A percentile compares a stretch with the other conserved stretches of the same genome.
Conservation (phyloP, 2,888 invertebrate species). For the Callimorpha dominula region DNA sequence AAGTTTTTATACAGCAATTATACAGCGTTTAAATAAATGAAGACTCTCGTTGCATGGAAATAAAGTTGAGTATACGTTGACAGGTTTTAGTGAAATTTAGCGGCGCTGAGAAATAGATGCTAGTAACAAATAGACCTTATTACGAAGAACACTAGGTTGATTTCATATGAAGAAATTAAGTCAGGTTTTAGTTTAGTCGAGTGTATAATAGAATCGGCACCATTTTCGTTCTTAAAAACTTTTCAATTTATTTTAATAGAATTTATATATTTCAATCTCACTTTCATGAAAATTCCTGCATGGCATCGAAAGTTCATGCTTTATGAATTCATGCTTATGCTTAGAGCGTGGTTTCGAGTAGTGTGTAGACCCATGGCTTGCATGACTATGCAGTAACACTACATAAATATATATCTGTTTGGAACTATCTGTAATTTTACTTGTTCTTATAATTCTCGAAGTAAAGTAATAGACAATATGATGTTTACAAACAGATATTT, state of each 20-base stretch:
- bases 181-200: no score
- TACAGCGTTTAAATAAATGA: no score
- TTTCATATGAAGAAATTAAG: no score
- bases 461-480: neutral
- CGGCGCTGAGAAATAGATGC: no score
- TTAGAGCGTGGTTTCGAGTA: constrained; percentile 52
- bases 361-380: constrained; percentile 29
- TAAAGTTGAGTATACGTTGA: no score
- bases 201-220: no score
- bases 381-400: constrained; percentile 30
- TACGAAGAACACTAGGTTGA: no score
- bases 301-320: constrained; percentile 55
- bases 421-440: neutral
- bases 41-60: no score
- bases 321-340: constrained; percentile 66
- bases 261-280: constrained; percentile 29
- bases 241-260: neutral
- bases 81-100: no score
- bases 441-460: neutral
- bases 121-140: no score
- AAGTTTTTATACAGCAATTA: no score
- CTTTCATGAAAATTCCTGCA: constrained; percentile 47
- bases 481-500: neutral
- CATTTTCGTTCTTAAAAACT: constrained; percentile 5
- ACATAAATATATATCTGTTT: neutral